Conservation (phyloP, 2,888 invertebrate genomes). For the Diogma glabrata region DNA sequence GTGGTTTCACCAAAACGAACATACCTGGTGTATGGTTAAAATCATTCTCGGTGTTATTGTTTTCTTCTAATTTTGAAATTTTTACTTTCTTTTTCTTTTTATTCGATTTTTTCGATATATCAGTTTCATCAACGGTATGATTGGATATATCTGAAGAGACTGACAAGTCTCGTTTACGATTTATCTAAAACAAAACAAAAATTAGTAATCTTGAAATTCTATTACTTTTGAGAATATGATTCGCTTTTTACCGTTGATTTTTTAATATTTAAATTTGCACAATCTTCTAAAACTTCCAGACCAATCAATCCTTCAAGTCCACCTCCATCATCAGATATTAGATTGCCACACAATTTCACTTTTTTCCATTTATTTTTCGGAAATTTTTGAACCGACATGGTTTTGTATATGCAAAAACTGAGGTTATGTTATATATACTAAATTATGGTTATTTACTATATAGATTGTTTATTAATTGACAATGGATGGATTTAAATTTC, state of each 20-base stretch:
- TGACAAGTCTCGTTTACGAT: no score
- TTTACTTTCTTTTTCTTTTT: conserved; percentile 16
- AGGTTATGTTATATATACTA: neutral
- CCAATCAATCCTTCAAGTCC: conserved; percentile 59
- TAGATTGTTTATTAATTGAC: neutral
- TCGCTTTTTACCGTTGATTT: conserved; percentile 25
- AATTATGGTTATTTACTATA: neutral
- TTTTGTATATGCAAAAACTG: no score
- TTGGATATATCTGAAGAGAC: neutral
- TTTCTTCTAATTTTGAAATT: conserved; percentile 13
- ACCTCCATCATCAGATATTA: conserved; percentile 34
- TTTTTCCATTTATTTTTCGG: conserved; percentile 45
- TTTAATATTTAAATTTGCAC: conserved; percentile 37
- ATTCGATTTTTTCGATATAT: conserved; percentile 16
- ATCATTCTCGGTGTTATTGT: conserved; percentile 14
- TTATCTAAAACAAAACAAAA: no score
- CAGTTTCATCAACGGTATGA: conserved; percentile 13
- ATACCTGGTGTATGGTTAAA: conserved; percentile 15
- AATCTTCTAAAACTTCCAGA: conserved; percentile 64
- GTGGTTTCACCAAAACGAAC: conserved; percentile 28
- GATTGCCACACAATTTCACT: conserved; percentile 47
- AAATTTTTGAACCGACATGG: neutral
- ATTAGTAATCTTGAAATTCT: no score
- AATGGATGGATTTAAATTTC: neutral
- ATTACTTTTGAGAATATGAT: no score